These are phyloP conservation scores for Drosophila orosa DNA, from an alignment of 1,140 invertebrate species.

Conservation along the genomic window DNA sequence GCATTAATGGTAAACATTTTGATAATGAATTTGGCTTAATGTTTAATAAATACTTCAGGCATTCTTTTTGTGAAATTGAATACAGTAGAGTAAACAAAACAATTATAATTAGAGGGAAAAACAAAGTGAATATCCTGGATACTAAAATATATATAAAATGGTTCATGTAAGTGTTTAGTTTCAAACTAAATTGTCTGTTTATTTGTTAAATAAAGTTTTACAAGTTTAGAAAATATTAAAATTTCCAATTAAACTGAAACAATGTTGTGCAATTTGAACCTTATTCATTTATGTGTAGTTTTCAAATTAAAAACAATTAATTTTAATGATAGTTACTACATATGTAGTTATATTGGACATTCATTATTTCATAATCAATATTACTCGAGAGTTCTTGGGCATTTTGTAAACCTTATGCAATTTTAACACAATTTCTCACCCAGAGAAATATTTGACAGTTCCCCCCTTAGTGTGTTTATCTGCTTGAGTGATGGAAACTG, in stretches of 20 bases:
- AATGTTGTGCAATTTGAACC: neutral
- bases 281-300: neutral
- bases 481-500: conserved; percentile 43
- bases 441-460: conserved; percentile 7
- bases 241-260: neutral
- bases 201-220: too few relatives aligned
- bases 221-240: neutral
- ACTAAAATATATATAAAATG: too few relatives aligned
- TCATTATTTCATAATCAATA: conserved; percentile 19
- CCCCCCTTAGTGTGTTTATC: conserved; percentile 3
- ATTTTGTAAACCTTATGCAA: neutral
- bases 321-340: neutral
- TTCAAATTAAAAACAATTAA: too few relatives aligned
- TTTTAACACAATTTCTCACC: conserved; percentile 16
- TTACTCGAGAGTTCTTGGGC: neutral
- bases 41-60: conserved; percentile 18
- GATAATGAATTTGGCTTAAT: conserved; percentile 21
- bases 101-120: neutral
- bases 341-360: neutral
- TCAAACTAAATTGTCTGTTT: neutral
- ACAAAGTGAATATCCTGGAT: too few relatives aligned
- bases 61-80: conserved; percentile 10
- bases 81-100: neutral
- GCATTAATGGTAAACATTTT: conserved; percentile 4
- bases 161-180: too few relatives aligned